Percentiles rank a stretch among this genome's conserved stretches.
Conservation (phyloP, 30 jellyfish, hydroid and myxozoan species). For the Rhopilema esculentum region DNA sequence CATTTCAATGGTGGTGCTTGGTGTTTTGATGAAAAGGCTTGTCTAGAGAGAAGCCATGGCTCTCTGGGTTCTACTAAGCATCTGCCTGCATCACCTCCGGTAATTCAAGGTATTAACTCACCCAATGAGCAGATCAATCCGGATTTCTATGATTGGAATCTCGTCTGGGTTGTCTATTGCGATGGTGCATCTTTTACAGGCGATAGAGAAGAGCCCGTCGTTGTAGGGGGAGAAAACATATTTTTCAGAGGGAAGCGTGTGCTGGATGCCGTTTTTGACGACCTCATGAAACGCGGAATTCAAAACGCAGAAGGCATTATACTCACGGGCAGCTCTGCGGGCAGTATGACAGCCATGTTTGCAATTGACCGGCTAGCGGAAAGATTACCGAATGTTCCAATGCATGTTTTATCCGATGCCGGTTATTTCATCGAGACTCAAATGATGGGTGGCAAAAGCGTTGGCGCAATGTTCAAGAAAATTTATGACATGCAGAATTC, state of each 20-base stretch:
- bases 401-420: slow-evolving; percentile 98
- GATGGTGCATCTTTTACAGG: slow-evolving; percentile 99
- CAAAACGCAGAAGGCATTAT: slow-evolving; percentile 93
- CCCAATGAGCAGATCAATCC: slow-evolving; percentile 94
- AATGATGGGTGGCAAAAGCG: slow-evolving; percentile 95
- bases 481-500: slow-evolving; percentile 96
- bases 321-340: slow-evolving; percentile 98
- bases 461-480: slow-evolving; percentile 82
- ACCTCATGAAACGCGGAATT: slow-evolving; percentile 82
- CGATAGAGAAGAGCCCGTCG: slow-evolving; percentile 89
- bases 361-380: slow-evolving; percentile 95
- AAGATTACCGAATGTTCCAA: slow-evolving; percentile 86
- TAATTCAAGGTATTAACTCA: slow-evolving; percentile 97
- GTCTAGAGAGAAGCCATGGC: slow-evolving; percentile 96
- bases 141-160: slow-evolving; percentile 98
- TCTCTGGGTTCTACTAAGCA: slow-evolving; percentile 96
- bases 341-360: slow-evolving; percentile 99
- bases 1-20: slow-evolving; percentile 99
- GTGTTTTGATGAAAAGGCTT: slow-evolving; percentile 96
- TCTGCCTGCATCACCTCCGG: slow-evolving; percentile 97
- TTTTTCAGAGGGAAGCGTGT: slow-evolving; percentile 95
- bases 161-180: slow-evolving; percentile 98
- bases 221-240: slow-evolving; percentile 84
- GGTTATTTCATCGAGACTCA: slow-evolving; percentile 98
- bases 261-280: slow-evolving; percentile 86